Evolutionary conservation across 2,888 invertebrate genomes (phyloP), one percentile per base, ranked within the genome.

Genomic region (Xestia rhomboidea): DNA sequence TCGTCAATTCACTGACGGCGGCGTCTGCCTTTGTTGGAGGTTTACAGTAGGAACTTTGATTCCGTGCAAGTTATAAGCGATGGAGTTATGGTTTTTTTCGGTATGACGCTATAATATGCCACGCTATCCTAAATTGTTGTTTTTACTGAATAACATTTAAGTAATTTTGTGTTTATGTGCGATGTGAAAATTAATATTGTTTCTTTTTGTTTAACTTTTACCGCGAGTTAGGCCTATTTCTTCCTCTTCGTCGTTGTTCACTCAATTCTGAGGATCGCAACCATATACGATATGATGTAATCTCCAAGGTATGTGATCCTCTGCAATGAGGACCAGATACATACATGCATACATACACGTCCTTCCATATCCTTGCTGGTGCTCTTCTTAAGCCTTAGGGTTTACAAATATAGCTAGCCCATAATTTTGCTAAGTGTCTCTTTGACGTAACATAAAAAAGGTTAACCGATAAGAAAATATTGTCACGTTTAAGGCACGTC

Each of bases 1-100:
- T 93, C 94, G 93, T 94, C 94, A 94, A 93, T 94, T 92, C 91
- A 89, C 91, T 92, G 93, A 91, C 92, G 93, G 91, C 84, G 89
- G 91, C 89, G 88, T 88, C 87, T 89, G 92, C 92, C 91, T 94
- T 93, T 95, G 95, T 94, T 91, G 87, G 87, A 88, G 91, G 90
- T 90, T 90, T 82, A 78, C 87, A 86, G 82, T 77, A 69, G 88
- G 87, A 89, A 91, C 89, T 89, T 87, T 86, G 84, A 81, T 76
- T 77, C 73, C 82, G 89, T 83, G 4, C 80, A 91, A 90, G 83
- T 81, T 68, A 77, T 73, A 64, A 75, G 84, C 74, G 30, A 60
- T n/a, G 11, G 54, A n/a, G n/a, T 51, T 10, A 24, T 24, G 51
- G 24, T 0, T 24, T 51, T 51, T 10, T 51, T 24, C n/a, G 24